Conservation (phyloP, 2,888 invertebrate genomes). For the Tridacna crocea region DNA sequence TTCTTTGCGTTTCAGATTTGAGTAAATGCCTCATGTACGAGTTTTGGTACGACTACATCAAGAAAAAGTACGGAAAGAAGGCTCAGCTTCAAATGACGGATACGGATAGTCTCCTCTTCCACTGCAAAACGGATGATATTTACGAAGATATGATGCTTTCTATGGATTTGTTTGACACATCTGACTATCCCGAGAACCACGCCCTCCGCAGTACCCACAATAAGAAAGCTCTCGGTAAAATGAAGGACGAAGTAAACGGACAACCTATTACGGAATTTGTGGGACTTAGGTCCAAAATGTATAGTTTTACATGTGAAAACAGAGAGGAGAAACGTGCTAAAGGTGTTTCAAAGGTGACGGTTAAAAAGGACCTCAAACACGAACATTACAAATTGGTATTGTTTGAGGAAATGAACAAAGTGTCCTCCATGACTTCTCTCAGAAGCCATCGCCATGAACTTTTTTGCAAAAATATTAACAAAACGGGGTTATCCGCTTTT, state of each 20-base stretch:
- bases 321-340: conserved; percentile 56
- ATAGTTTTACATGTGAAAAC: conserved; percentile 36
- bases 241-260: conserved; percentile 76
- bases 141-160: conserved; percentile 48
- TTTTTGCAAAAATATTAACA: conserved; percentile 46
- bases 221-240: conserved; percentile 84
- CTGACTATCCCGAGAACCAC: conserved; percentile 74
- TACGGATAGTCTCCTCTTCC: conserved; percentile 53
- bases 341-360: conserved; percentile 49
- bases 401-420: conserved; percentile 38
- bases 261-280: conserved; percentile 72
- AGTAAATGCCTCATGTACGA: conserved; percentile 83
- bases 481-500: conserved; percentile 51
- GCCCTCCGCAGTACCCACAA: conserved; percentile 67
- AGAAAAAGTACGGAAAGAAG: conserved; percentile 35
- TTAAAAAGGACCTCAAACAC: conserved; percentile 51
- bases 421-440: conserved; percentile 45
- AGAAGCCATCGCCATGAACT: conserved; percentile 53
- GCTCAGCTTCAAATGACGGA: conserved; percentile 59
- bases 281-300: conserved; percentile 64
- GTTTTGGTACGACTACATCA: conserved; percentile 77
- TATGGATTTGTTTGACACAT: conserved; percentile 54
- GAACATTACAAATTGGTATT: conserved; percentile 49
- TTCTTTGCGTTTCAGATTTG: conserved; percentile 72
- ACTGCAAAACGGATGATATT: conserved; percentile 42